Base-by-base conservation (phyloP, 2,113 vertebrate genomes). In the Prionailurus viverrinus region DNA sequence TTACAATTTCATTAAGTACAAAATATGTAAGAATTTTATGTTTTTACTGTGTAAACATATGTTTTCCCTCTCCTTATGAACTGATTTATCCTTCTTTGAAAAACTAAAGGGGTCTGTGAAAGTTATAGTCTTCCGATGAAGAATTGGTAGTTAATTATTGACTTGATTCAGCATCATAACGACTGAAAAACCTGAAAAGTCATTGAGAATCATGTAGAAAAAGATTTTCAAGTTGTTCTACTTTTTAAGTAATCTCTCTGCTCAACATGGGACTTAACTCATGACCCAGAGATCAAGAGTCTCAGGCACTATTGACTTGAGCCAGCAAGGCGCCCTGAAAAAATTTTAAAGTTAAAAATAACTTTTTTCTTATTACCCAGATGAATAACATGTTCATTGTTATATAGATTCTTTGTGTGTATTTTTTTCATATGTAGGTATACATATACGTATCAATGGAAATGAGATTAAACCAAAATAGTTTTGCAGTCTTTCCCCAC, bases 1-100 rank as follows among this genome's bases (percentile, higher is more conserved):
- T 95, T 83, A 84, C 71, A 80, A 87, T 88, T 95, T 94, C 80
- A 74, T 1, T 27, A n/a, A 88, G 21, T 71, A 87, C 33, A 95
- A 74, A 48, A 84, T 80, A 86, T 81, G 1, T 86, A 94, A 81
- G 33, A 58, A 90, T 29, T 61, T 19, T 65, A 48, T 85, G 18
- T 93, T 81, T 94, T 92, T 33, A 36, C 55, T 45, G 4, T 84
- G 7, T 3, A 88, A 80, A 55, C 41, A 45, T 63, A 5, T 39
- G 15, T 27, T 73, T 65, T 89, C 90, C 11, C 33, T 90, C 63
- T 84, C 5, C 63, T 29, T 85, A 86, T 5, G 23, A 55, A n/a
- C 18, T 36, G n/a, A 86, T 80, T 84, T 31, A 76, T 29, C 8
- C 36, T 71, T 12, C 55, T 95, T 90, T 83, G 80, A 84, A 92